phyloP scores from a whole-genome alignment of 2,113 vertebrate genomes.

The Sciurus niger region DNA sequence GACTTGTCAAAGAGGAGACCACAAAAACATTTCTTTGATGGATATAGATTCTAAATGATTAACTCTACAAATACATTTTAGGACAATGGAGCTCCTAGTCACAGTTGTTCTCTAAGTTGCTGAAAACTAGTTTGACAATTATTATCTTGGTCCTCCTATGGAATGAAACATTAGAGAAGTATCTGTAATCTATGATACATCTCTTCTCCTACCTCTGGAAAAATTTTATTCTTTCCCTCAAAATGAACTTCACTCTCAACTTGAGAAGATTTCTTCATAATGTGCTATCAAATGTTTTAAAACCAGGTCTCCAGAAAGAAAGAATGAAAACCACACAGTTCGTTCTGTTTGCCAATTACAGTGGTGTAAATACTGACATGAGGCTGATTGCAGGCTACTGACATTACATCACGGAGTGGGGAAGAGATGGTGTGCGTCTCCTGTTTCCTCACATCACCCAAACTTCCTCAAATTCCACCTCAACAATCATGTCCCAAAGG shows the following conservation, averaged over 20 bases:
- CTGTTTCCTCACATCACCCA: too few species aligned
- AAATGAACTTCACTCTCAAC: neutral
- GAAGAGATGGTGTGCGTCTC: neutral
- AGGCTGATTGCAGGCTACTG: neutral
- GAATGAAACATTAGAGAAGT: neutral
- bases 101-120: neutral
- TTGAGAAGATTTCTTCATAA: neutral
- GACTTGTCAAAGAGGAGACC: neutral
- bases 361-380: neutral
- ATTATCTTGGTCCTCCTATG: neutral
- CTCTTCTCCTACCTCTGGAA: neutral
- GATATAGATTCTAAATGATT: neutral
- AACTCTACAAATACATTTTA: neutral
- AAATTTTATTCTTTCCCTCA: neutral
- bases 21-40: neutral
- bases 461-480: neutral
- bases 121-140: too few species aligned
- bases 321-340: neutral
- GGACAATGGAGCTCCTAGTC: neutral
- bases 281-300: neutral
- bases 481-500: neutral
- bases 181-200: neutral
- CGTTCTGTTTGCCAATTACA: neutral
- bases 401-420: neutral
- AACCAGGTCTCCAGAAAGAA: neutral